Evolutionary conservation across 2,113 vertebrate species (phyloP).

Genomic region (Gavialis gangeticus): DNA sequence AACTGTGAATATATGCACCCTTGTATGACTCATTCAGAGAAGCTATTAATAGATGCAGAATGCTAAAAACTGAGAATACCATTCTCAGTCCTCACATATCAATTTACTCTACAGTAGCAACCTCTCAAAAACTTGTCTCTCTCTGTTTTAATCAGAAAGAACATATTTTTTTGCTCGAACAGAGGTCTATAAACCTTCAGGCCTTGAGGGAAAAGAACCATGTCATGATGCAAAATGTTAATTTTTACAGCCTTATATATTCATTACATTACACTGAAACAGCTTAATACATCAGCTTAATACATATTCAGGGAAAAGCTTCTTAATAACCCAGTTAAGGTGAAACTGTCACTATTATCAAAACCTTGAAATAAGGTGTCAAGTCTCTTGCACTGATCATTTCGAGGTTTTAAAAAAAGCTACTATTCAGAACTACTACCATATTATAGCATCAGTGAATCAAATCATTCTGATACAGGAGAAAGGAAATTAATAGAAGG

Average conservation of each 20-base stretch:
- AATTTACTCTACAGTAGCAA: neutral
- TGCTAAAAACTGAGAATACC: slow-evolving; percentile 35
- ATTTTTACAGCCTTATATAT: fast-evolving
- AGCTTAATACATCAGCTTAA: neutral
- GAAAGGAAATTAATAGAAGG: neutral
- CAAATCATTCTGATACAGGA: fast-evolving
- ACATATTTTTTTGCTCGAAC: neutral
- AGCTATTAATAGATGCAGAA: slow-evolving; percentile 74
- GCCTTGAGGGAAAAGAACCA: fast-evolving
- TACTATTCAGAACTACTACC: fast-evolving
- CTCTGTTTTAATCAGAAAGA: neutral
- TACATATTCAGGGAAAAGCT: fast-evolving
- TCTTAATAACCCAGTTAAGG: fast-evolving
- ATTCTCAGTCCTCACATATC: slow-evolving; percentile 17
- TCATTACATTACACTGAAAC: neutral
- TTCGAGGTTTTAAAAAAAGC: neutral
- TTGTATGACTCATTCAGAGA: slow-evolving; percentile 56
- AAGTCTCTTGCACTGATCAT: neutral
- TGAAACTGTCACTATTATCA: neutral
- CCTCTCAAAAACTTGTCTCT: neutral
- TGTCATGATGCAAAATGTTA: neutral
- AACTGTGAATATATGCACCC: slow-evolving; percentile 52
- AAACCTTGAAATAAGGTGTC: neutral
- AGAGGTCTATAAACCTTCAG: fast-evolving
- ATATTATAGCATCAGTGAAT: neutral